Evolutionary conservation across 1,140 invertebrate species (phyloP), one percentile per base, ranked within the genome.

Genomic region (Caerostris darwini): DNA sequence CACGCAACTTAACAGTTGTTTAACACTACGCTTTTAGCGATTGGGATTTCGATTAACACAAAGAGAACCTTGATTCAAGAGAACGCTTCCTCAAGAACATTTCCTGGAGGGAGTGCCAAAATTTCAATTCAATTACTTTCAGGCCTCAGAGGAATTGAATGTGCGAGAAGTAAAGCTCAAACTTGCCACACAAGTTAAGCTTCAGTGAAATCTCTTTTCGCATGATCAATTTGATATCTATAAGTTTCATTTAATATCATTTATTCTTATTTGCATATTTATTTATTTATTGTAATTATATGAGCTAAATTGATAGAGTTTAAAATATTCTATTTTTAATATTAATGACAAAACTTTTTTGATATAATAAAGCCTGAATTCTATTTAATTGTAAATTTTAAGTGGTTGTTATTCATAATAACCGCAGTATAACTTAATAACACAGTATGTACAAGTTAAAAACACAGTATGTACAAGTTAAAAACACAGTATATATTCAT

Each of bases 61-160:
- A 71, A 19, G 67, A 71, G 67, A 71, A 71, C 19, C 8, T 19
- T 7, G 17, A 53, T 3, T 50, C 50, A 77, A 12, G 8, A 50
- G 71, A 53, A 77, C 50, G 34, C 34, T 50, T 77, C 3, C 71
- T 10, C 19, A 19, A 71, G n/a, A 71, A 19, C 19, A 8, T 4
- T 71, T 77, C 50, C 34, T 53, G 34, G 5, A 50, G 19, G 50
- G 6, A 34, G 34, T 77, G 34, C 12, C 69, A 77, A 77, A 10
- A 77, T 77, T 77, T 77, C 34, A 77, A 77, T 53, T 77, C 10
- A 77, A 77, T 77, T 77, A 77, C 69, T 77, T 77, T 5, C 34
- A 50, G 12, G 71, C 61, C 14, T 67, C 34, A 34, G 34, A 34
- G 34, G 61, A 14, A n/a, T 67, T 67, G 61, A 67, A 67, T 2